phyloP scores from a whole-genome alignment of 2,113 vertebrate genomes.

The Cynopterus brachyotis region DNA sequence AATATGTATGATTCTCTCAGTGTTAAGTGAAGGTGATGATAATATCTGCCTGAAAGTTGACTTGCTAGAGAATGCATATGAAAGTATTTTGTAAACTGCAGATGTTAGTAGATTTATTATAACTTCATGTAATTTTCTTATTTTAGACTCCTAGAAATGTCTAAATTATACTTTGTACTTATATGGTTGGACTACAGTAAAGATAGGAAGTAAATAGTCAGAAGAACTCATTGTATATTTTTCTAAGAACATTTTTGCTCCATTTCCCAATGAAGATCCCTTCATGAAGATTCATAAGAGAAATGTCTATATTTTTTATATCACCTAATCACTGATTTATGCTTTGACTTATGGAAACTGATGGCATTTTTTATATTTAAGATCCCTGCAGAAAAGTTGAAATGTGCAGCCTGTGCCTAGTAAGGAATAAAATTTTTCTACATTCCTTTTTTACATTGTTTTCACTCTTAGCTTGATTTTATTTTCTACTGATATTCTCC shows the following conservation, averaged over 20 bases:
- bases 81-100: not conserved
- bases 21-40: not conserved
- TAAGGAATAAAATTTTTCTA: not conserved
- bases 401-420: not conserved
- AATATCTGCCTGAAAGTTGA: not conserved
- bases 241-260: not conserved
- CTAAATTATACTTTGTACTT: not conserved
- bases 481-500: not conserved
- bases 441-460: not conserved
- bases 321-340: not conserved
- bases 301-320: not conserved
- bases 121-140: not conserved
- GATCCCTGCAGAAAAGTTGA: not conserved
- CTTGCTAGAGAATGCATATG: not conserved
- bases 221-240: not conserved
- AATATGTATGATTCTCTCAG: not conserved
- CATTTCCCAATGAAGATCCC: not conserved
- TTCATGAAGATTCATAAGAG: not conserved
- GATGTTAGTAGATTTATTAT: not conserved
- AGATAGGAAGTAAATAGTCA: not conserved
- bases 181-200: not conserved
- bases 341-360: not conserved
- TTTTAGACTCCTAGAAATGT: not conserved
- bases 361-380: not conserved
- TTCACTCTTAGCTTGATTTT: not conserved